Base-by-base conservation (phyloP, 2,113 vertebrate genomes). In the Dissostichus mawsoni region DNA sequence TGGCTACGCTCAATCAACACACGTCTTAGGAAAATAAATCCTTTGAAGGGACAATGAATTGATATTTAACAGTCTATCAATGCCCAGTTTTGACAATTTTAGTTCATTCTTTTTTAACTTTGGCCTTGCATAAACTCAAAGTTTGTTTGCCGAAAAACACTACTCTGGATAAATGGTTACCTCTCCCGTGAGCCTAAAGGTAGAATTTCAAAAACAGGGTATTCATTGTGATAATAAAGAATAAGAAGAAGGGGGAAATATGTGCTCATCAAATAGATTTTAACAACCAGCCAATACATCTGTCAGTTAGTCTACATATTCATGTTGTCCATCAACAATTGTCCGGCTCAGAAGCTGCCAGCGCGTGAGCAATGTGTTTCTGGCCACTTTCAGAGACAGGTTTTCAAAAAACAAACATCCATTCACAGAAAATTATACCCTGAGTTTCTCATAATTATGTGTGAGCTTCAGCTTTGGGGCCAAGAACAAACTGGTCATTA, bases 401-500 rank as follows among this genome's bases (percentile, higher is more conserved):
- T 74, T 84, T 84, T 61, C 12, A 59, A 72, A 87, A 87, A 88
- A 87, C 70, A 90, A 92, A 92, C 83, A 77, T 77, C 78, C 66
- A 87, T 88, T 89, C 76, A 69, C 78, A 72, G 73, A 53, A 85
- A 78, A 84, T 89, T 83, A 70, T 70, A 83, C 63, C 73, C 58
- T 11, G 65, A 72, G 88, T 82, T 63, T 70, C 20, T 87, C 71
- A 41, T 80, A 87, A 87, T 84, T 89, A 90, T 76, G 90, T 89
- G 90, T 65, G 84, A 91, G 88, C 75, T 65, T 29, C 71, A 57
- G 68, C 48, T 5, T 47, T 3, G 16, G 14, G 51, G 90, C 92
- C 91, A 93, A 91, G 84, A 91, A 88, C 90, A 83, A 92, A 92
- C 87, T 81, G 89, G 86, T 91, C 89, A 84, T 93, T 91, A 93